These are phyloP conservation scores for Acrobeloides nanus DNA, from an alignment of 2,888 invertebrate species.

Conservation along the genomic window DNA sequence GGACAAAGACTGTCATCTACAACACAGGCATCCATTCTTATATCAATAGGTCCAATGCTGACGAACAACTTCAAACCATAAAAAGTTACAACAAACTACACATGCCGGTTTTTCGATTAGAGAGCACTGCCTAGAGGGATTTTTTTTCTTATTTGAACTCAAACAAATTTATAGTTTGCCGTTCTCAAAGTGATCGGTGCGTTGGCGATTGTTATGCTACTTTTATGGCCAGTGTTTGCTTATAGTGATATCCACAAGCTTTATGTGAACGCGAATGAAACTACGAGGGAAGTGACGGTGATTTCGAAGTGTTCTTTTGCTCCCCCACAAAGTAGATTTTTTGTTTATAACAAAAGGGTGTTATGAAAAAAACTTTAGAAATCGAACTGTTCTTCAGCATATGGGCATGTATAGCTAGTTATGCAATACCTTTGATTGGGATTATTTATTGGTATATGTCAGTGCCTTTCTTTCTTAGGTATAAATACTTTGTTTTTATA, in stretches of 20 bases:
- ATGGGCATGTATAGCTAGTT: constrained; percentile 39
- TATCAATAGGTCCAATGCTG: too few species aligned
- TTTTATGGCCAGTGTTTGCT: constrained; percentile 48
- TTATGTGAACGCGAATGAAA: constrained; percentile 36
- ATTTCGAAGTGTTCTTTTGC: constrained; percentile 7
- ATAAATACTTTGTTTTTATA: too few species aligned
- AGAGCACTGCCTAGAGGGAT: too few species aligned
- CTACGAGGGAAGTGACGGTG: constrained; percentile 24
- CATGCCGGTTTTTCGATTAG: too few species aligned
- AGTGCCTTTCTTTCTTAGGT: constrained; percentile 48
- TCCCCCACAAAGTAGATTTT: constrained; percentile 6
- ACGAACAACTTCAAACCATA: too few species aligned
- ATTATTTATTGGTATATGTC: constrained; percentile 53
- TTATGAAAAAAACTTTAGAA: constrained; percentile 21
- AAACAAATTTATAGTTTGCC: constrained; percentile 29
- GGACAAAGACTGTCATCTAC: too few species aligned
- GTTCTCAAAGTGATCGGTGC: constrained; percentile 37
- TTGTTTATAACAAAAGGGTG: not conserved
- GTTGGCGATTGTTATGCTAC: constrained; percentile 35
- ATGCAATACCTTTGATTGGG: constrained; percentile 48
- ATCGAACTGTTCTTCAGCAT: constrained; percentile 48
- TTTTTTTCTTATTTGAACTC: too few species aligned
- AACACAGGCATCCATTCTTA: too few species aligned
- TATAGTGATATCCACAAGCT: constrained; percentile 45
- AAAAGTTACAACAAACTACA: too few species aligned